Evolutionary conservation across 2,797 vertebrate species (phyloP).

Genomic region (Manis pentadactyla): DNA sequence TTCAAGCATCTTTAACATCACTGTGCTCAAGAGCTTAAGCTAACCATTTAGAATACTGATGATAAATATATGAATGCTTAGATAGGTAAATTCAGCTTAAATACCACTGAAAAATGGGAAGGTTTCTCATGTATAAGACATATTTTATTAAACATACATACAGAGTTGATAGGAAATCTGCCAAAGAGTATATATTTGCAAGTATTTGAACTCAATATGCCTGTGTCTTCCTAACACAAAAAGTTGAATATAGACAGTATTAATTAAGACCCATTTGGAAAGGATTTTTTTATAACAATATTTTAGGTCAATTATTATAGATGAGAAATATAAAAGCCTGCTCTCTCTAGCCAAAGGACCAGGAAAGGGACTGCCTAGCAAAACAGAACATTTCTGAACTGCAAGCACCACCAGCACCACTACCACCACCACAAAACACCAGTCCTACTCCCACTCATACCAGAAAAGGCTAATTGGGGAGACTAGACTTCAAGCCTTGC

Average conservation of each 20-base stretch:
- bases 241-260: not conserved
- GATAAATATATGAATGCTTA: not conserved
- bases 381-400: not conserved
- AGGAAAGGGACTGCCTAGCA: not conserved
- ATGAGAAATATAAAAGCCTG: slow-evolving; percentile 21
- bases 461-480: not conserved
- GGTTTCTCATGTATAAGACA: not conserved
- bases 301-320: slow-evolving; percentile 2
- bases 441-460: not conserved
- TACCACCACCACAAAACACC: not conserved
- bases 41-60: slow-evolving; percentile 16
- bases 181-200: not conserved
- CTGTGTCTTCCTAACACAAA: not conserved
- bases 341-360: not conserved
- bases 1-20: not conserved
- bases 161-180: not conserved
- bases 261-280: not conserved
- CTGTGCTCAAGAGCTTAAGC: not conserved
- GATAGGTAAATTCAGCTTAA: not conserved
- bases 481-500: not conserved
- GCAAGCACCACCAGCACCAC: not conserved
- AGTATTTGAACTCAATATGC: not conserved
- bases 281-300: slow-evolving; percentile 4
- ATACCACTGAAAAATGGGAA: not conserved
- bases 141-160: slow-evolving; percentile 21